phyloP scores from a whole-genome alignment of 2,888 invertebrate species.

The Synergus itoensis region DNA sequence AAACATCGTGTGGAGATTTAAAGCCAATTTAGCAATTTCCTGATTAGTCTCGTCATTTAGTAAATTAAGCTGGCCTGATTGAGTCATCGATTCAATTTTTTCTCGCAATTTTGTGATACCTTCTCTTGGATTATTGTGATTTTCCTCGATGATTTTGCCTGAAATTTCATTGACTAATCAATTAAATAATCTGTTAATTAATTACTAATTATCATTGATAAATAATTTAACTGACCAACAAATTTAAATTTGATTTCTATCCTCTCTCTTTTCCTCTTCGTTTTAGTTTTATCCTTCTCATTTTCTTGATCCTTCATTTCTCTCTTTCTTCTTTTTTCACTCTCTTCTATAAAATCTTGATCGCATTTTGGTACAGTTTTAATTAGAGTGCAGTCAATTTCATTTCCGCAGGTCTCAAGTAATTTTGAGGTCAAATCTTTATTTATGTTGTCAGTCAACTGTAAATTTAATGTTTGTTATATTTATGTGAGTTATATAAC shows the following conservation, averaged over 20 bases:
- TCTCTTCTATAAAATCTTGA: background rate
- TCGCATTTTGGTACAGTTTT: conserved; percentile 60
- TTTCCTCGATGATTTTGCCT: conserved; percentile 70
- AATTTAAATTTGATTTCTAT: conserved; percentile 71
- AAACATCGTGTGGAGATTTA: conserved; percentile 68
- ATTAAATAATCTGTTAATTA: conserved; percentile 43
- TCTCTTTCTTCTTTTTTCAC: background rate
- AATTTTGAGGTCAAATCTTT: conserved; percentile 65
- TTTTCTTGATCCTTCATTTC: background rate
- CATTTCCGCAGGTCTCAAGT: conserved; percentile 66
- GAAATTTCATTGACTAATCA: conserved; percentile 43
- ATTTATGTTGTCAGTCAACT: conserved; percentile 71
- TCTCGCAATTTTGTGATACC: conserved; percentile 64
- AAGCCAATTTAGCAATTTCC: conserved; percentile 64
- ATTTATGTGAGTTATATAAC: conserved; percentile 46
- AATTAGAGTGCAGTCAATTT: conserved; percentile 66
- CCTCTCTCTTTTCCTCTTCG: conserved; percentile 59
- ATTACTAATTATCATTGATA: background rate
- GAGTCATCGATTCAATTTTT: conserved; percentile 62
- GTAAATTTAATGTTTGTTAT: conserved; percentile 3
- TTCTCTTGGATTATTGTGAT: conserved; percentile 64
- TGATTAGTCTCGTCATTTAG: conserved; percentile 64
- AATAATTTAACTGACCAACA: conserved; percentile 59
- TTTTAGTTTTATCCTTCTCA: conserved; percentile 45
- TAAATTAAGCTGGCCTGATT: conserved; percentile 63